A percentile compares a stretch with the other conserved stretches of the same genome.
Evolutionary conservation across 2,113 vertebrate genomes (phyloP).

Genomic region (Nibea albiflora): DNA sequence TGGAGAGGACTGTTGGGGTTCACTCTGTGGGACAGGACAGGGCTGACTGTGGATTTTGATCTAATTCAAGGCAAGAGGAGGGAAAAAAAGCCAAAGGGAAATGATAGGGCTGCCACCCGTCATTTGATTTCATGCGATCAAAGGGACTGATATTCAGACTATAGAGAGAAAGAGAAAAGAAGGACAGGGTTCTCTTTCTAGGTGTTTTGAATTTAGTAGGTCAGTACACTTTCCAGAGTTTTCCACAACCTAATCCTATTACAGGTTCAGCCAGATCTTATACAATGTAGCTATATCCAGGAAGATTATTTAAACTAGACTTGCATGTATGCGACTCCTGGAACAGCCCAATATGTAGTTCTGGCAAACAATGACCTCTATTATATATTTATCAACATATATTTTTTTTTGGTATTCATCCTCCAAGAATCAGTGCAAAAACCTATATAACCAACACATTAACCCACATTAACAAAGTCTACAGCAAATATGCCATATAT

Average conservation of each 20-base stretch:
- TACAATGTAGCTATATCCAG: neutral
- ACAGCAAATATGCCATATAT: neutral
- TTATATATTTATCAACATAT: neutral
- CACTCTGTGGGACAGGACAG: conserved; percentile 63
- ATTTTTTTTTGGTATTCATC: neutral
- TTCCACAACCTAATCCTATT: conserved; percentile 2
- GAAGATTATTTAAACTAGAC: neutral
- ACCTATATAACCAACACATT: neutral
- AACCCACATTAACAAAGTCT: neutral
- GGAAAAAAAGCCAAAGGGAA: conserved; percentile 35
- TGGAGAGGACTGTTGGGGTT: conserved; percentile 68
- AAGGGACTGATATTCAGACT: conserved; percentile 9
- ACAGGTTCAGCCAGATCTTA: neutral
- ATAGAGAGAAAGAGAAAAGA: neutral
- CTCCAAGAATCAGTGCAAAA: neutral
- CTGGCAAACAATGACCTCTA: neutral
- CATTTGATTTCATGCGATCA: conserved; percentile 49
- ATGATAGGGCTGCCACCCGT: conserved; percentile 39
- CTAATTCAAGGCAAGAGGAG: conserved; percentile 57
- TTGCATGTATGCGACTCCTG: neutral
- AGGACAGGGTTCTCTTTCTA: conserved; percentile 1
- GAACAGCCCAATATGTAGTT: neutral
- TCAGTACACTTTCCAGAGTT: neutral
- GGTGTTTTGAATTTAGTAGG: conserved; percentile 18
- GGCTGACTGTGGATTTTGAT: conserved; percentile 59